phyloP scores from a whole-genome alignment of 2,113 vertebrate species.

The Raja brachyura region DNA sequence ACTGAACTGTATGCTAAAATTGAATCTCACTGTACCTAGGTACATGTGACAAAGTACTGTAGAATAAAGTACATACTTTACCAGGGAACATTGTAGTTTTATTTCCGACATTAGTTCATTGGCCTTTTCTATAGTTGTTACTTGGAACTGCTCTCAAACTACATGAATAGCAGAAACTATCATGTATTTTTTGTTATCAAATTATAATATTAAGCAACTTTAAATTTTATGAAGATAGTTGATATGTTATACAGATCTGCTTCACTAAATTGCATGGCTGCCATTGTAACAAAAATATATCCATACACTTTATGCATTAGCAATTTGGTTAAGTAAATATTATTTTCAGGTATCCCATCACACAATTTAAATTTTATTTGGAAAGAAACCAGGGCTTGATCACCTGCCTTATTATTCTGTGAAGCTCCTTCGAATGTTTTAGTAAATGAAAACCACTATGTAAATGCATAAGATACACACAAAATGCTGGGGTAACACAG shows the following conservation, averaged over 20 bases:
- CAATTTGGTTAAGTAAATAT: neutral
- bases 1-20: too few species aligned
- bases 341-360: neutral
- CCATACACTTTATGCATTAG: neutral
- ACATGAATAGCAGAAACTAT: neutral
- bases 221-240: neutral
- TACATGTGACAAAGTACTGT: too few species aligned
- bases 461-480: neutral
- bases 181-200: neutral
- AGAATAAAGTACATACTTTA: neutral
- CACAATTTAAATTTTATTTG: neutral
- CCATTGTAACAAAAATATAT: neutral
- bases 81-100: neutral
- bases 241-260: neutral
- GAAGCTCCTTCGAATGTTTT: neutral
- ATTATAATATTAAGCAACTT: too few species aligned
- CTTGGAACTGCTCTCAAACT: neutral
- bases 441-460: neutral
- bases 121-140: neutral
- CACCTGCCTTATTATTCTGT: neutral
- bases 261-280: neutral
- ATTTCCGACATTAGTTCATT: neutral
- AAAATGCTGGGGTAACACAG: too few species aligned
- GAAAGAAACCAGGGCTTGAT: neutral
- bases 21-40: too few species aligned